A percentile compares a stretch with the other conserved stretches of the same genome.
phyloP scores from a whole-genome alignment of 92 coral and sea anemone genomes.

The Isaurus tuberculatus region DNA sequence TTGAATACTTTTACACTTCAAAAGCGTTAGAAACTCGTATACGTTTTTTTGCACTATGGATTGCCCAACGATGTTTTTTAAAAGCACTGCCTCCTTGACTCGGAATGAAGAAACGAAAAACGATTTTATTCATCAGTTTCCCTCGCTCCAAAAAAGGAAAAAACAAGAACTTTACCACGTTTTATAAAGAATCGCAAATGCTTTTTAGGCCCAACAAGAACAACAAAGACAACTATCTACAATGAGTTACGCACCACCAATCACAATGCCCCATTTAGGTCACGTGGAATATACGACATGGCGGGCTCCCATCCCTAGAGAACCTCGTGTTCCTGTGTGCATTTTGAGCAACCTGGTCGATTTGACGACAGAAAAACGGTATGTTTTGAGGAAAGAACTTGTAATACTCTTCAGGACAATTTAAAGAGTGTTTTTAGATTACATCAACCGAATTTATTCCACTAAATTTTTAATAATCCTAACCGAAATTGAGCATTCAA shows the following conservation, averaged over 20 bases:
- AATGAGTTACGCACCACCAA: conserved; percentile 58
- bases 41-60: no score
- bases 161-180: no score
- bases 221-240: conserved; percentile 11
- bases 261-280: conserved; percentile 50
- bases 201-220: background rate
- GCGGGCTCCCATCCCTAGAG: conserved; percentile 72
- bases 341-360: conserved; percentile 31
- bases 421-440: background rate
- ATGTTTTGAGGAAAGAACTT: background rate
- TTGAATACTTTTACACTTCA: no score
- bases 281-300: conserved; percentile 81
- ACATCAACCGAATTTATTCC: background rate
- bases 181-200: no score
- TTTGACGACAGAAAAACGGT: conserved; percentile 23
- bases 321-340: conserved; percentile 70
- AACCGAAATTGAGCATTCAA: conserved; percentile 10
- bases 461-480: background rate
- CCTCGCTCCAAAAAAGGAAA: no score
- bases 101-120: no score
- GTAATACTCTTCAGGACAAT: background rate
- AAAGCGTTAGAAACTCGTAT: no score
- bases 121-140: no score
- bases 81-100: no score
- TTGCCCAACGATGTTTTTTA: no score